Base-by-base conservation (phyloP, 2,888 invertebrate species). In the Nomada goodeniana region DNA sequence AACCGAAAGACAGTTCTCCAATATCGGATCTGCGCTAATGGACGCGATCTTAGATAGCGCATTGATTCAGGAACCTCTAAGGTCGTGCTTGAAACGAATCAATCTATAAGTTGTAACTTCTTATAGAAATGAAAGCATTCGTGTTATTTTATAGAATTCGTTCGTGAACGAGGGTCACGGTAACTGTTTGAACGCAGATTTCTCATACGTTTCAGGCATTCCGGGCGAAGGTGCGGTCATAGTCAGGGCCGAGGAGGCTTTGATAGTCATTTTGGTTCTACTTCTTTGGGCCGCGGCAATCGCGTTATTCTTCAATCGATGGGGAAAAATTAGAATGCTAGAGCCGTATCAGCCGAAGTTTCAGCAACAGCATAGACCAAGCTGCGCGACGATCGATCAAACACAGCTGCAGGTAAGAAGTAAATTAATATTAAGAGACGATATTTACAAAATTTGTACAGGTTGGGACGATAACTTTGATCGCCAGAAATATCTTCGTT, bases 311-410 rank as follows among this genome's bases (percentile, higher is more conserved):
- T 97, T 98, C 95, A 98, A 98, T 94, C 96, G 98, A 86, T 98
- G 98, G 98, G 98, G 98, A 92, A 98, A 98, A 95, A 98, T 98
- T 44, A 96, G 98, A 85, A 98, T 98, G 97, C 94, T 98, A 94
- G 98, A 98, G 93, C 98, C 98, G 0, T 98, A 98, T 93, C 98
- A 98, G 92, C 98, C 98, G 2, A 98, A 98, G 94, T 98, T 98
- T 92, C 97, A 97, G 91, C 97, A 97, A 90, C 96, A 97, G 88
- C 97, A 97, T 94, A 95, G 98, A 88, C 96, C 96, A 65, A 92
- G 92, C 85, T 92, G 91, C 75, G 86, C 89, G 42, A 87, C 90
- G 7, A 86, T 91, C 69, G 92, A 92, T 26, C 83, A 89, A 63
- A 89, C 87, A 72, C 86, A 88, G 61, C 85, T 92, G 74, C 90